Conservation (phyloP, 2,113 vertebrate genomes). For the Thinocorus orbignyianus region DNA sequence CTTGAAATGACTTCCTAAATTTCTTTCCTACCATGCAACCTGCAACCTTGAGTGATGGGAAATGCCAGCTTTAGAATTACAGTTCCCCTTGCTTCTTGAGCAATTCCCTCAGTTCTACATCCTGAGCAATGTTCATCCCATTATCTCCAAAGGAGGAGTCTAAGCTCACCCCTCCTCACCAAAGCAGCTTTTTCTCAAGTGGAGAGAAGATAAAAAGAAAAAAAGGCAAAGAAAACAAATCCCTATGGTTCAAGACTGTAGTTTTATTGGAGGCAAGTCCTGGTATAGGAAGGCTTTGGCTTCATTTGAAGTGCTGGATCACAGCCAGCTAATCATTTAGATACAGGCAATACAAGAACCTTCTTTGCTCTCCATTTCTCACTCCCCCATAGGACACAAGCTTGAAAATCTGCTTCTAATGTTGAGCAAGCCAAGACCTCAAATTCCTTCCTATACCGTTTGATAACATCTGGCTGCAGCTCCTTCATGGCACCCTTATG, state of each 20-base stretch:
- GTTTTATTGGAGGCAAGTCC: fast-evolving
- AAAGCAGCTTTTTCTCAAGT: not conserved
- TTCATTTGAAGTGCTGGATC: not conserved
- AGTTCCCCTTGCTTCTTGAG: not conserved
- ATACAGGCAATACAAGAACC: not conserved
- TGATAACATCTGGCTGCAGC: slow-evolving; percentile 32
- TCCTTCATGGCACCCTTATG: not conserved
- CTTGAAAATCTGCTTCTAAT: not conserved
- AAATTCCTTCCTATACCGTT: not conserved
- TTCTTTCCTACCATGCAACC: not conserved
- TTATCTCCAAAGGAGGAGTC: not conserved
- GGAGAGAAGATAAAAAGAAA: not conserved
- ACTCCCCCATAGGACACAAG: not conserved
- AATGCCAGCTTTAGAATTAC: not conserved
- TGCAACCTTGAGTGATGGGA: not conserved
- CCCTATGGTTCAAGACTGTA: fast-evolving
- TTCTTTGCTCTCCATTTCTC: not conserved
- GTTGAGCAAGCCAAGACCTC: slow-evolving; percentile 25
- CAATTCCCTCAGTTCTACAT: not conserved
- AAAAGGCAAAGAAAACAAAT: not conserved
- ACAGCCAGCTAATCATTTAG: not conserved
- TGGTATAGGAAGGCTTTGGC: not conserved
- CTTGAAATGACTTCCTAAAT: not conserved
- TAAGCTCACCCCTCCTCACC: not conserved
- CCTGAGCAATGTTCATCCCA: not conserved